Percentiles rank a stretch among this genome's conserved stretches.
Evolutionary conservation across 2,797 vertebrate genomes (phyloP).

Genomic region (Clangula hyemalis): DNA sequence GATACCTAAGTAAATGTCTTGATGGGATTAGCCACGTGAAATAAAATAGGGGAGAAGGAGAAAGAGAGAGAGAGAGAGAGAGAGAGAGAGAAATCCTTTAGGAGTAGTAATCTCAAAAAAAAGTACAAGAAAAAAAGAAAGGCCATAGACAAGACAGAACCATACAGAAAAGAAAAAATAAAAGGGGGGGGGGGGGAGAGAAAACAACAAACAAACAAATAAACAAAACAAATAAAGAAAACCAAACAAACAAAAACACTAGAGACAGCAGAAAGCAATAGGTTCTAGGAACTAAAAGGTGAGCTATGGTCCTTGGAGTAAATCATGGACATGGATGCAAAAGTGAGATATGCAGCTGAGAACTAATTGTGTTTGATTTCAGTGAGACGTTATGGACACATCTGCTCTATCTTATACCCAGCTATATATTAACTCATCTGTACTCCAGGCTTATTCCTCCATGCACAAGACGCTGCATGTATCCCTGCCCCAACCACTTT

Average conservation of each 20-base stretch:
- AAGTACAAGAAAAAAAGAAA: not conserved
- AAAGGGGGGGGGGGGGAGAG: not conserved
- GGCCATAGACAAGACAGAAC: not conserved
- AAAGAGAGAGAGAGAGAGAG: too few species aligned
- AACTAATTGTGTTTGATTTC: not conserved
- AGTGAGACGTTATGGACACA: not conserved
- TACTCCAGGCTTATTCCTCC: not conserved
- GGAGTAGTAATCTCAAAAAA: not conserved
- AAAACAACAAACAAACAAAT: not conserved
- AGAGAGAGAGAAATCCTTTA: not conserved
- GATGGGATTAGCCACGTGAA: not conserved
- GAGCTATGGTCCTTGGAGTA: not conserved
- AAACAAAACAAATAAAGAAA: not conserved
- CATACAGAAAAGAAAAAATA: not conserved
- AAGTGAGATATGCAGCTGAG: not conserved
- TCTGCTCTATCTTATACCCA: not conserved
- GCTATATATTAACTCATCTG: not conserved
- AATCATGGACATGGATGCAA: not conserved
- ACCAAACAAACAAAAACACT: not conserved
- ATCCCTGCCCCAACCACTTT: not conserved
- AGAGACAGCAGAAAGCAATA: not conserved
- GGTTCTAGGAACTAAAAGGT: not conserved
- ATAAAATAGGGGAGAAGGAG: rapidly evolving
- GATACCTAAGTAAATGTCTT: not conserved
- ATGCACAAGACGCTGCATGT: not conserved